Conservation (phyloP, 2,113 vertebrate species). For the Lepisosteus oculatus region DNA sequence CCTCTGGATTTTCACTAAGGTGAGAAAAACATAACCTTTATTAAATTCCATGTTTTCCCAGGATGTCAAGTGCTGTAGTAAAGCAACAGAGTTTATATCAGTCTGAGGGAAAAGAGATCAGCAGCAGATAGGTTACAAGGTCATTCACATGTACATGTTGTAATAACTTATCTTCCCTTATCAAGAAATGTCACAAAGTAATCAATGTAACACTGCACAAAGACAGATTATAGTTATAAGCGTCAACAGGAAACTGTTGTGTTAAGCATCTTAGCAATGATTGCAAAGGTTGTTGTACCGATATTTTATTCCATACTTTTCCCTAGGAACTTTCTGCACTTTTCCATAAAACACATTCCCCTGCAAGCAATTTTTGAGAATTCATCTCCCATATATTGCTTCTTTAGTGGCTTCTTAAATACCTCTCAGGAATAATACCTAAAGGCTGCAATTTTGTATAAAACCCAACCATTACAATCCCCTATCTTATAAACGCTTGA, state of each 20-base stretch:
- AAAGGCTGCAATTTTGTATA: too few relatives aligned
- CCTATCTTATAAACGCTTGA: too few relatives aligned
- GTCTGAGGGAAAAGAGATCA: neutral
- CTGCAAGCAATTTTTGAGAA: too few relatives aligned
- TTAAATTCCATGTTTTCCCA: conserved; percentile 1
- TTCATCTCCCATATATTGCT: too few relatives aligned
- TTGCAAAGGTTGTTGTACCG: too few relatives aligned
- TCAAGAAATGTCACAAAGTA: conserved; percentile 9
- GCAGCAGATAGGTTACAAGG: conserved; percentile 12
- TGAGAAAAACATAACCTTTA: neutral
- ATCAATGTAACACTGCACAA: conserved; percentile 16
- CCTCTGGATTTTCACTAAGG: neutral
- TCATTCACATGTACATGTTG: conserved; percentile 3
- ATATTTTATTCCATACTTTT: too few relatives aligned
- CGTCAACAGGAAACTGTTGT: conserved; percentile 1
- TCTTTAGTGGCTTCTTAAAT: too few relatives aligned
- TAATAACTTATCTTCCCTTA: neutral
- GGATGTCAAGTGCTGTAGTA: neutral
- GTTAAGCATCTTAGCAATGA: too few relatives aligned
- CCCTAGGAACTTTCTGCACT: too few relatives aligned
- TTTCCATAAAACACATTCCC: too few relatives aligned
- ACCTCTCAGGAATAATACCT: too few relatives aligned
- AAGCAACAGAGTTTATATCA: neutral
- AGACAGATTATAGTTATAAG: neutral
- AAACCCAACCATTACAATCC: too few relatives aligned